Conservation (phyloP, 30 jellyfish, hydroid and myxozoan genomes). For the Catostylus mosaicus region DNA sequence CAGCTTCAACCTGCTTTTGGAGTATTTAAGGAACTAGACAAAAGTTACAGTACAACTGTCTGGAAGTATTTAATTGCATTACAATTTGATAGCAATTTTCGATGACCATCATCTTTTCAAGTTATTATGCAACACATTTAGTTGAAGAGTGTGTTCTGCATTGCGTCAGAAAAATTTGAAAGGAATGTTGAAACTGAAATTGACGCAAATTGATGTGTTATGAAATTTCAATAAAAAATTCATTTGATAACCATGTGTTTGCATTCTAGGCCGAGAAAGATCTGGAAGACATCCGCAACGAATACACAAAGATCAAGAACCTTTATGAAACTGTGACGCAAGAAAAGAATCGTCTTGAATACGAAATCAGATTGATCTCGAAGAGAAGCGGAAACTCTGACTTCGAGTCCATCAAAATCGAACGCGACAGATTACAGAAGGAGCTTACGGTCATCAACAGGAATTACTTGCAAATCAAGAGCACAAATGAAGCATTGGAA, state of each 20-base stretch:
- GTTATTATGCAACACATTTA: too few species aligned
- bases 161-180: too few species aligned
- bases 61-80: too few species aligned
- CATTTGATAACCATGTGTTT: background rate
- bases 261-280: slow-evolving; percentile 62
- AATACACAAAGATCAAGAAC: slow-evolving; percentile 52
- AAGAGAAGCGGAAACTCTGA: slow-evolving; percentile 84
- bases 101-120: too few species aligned
- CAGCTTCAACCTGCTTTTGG: too few species aligned
- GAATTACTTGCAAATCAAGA: slow-evolving; percentile 65
- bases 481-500: slow-evolving; percentile 67
- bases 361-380: slow-evolving; percentile 73
- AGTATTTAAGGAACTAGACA: too few species aligned
- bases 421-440: slow-evolving; percentile 77
- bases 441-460: slow-evolving; percentile 70
- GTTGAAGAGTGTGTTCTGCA: too few species aligned
- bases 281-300: slow-evolving; percentile 65
- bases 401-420: slow-evolving; percentile 83
- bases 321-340: slow-evolving; percentile 64
- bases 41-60: too few species aligned
- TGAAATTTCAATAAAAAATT: background rate
- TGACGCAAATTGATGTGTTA: too few species aligned
- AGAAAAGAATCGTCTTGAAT: slow-evolving; percentile 83
- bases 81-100: too few species aligned
- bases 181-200: too few species aligned